These are phyloP conservation scores for Tiliqua scincoides DNA, from an alignment of 2,113 vertebrate species.

Conservation along the genomic window DNA sequence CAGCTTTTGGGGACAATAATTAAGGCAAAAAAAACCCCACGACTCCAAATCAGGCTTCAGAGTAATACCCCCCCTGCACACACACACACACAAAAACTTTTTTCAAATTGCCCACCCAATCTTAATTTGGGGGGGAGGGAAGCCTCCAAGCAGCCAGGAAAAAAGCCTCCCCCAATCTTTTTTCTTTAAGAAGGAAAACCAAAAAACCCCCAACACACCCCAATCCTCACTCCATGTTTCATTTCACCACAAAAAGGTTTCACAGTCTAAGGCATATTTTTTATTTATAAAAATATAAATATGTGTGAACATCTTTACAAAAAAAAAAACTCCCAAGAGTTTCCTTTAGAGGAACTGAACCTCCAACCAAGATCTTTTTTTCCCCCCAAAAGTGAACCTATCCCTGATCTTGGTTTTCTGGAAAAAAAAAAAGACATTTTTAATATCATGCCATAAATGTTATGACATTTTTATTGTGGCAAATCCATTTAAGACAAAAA, in stretches of 20 bases:
- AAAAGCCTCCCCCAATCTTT: constrained; percentile 52
- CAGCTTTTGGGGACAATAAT: constrained; percentile 63
- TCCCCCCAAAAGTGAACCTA: constrained; percentile 69
- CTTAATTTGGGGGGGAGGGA: neutral
- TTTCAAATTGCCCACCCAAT: no score
- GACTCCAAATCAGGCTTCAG: constrained; percentile 21
- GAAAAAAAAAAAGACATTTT: constrained; percentile 78
- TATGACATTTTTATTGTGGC: constrained; percentile 90
- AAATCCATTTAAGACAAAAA: constrained; percentile 76
- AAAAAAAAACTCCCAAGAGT: constrained; percentile 66
- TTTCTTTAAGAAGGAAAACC: neutral
- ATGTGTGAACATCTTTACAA: constrained; percentile 80
- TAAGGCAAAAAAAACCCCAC: constrained; percentile 57
- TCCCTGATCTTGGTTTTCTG: constrained; percentile 86
- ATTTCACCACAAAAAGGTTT: constrained; percentile 72
- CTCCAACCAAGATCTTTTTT: constrained; percentile 77
- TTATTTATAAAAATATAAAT: constrained; percentile 86
- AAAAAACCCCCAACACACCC: neutral
- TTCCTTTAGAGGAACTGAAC: constrained; percentile 77
- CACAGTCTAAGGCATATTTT: constrained; percentile 78
- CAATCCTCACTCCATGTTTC: constrained; percentile 76
- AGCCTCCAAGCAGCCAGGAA: constrained; percentile 62
- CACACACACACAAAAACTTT: constrained; percentile 19
- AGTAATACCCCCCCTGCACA: constrained; percentile 52
- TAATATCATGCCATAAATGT: constrained; percentile 95